Evolutionary conservation across 2,888 invertebrate genomes (phyloP), one percentile per base, ranked within the genome.

Genomic region (Macrophya alboannulata): DNA sequence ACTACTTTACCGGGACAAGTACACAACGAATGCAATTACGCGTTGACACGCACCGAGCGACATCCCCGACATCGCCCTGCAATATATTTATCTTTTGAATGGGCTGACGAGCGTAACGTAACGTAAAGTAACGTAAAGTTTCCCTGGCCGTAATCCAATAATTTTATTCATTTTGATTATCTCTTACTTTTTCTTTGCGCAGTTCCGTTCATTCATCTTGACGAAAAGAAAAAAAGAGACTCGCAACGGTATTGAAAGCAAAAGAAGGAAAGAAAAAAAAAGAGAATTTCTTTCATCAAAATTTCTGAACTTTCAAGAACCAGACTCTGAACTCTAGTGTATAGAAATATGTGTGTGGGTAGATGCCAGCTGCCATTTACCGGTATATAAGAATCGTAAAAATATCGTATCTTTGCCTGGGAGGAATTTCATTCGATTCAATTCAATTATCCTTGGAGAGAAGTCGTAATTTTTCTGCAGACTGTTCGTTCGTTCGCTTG

Each of bases 11-110:
- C 17, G 21, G 31, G 51, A 48, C 48, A 21, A 68, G 82, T 68
- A 68, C 68, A 31, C 68, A 48, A 83, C 81, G 59, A 48, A 83
- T 83, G 83, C 83, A 83, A 83, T 83, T 83, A 83, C 83, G 65
- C 71, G 83, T 83, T 83, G 83, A 71, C 68, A 83, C 83, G 83
- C 83, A 83, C 83, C 48, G 68, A 45, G 81, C 51, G 55, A 59
- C 51, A 79, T 40, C 79, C 15, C 59, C 81, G 59, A 62, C 59
- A 62, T 81, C 81, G 43, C 43, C 62, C 76, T 31, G 76, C 48
- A 51, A 55, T 77, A 55, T 77, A 77, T 74, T 74, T 48, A 74
- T 74, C 48, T 74, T 74, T 45, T 43, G 43, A 74, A 43, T 45
- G 45, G 45, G 25, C 10, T 74, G 45, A n/a, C 21, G 45, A 43